Conservation (phyloP, 2,113 vertebrate genomes). For the Phalacrocorax aristotelis region DNA sequence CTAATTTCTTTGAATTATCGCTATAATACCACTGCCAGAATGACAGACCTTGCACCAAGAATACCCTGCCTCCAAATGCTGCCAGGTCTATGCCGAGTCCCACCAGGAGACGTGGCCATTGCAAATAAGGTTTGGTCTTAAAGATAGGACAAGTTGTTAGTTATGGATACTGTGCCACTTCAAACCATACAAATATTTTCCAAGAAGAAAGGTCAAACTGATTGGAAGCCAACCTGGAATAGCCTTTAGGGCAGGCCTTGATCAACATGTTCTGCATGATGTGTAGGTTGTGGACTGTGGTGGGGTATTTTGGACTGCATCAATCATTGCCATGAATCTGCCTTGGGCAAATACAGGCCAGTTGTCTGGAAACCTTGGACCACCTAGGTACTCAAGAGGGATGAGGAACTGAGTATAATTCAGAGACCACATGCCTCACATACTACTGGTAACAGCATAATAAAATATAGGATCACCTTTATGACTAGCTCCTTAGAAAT, state of each 20-base stretch:
- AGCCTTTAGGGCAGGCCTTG: neutral
- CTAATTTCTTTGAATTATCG: neutral
- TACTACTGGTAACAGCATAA: neutral
- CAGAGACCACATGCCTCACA: neutral
- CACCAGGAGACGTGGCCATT: neutral
- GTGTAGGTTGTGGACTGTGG: accelerated
- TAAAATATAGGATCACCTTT: neutral
- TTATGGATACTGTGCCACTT: neutral
- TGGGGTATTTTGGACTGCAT: neutral
- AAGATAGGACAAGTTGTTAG: neutral
- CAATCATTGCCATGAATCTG: neutral
- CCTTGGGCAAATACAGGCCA: neutral
- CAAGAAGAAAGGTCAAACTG: neutral
- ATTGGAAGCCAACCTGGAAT: neutral
- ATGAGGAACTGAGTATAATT: neutral
- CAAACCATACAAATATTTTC: neutral
- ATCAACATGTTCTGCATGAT: neutral
- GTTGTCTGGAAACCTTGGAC: neutral
- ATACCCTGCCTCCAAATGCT: neutral
- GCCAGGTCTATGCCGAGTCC: neutral
- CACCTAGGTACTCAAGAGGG: neutral
- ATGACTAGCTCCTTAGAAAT: neutral
- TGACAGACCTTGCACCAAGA: neutral
- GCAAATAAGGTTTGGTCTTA: neutral
- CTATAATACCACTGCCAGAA: neutral